phyloP scores from a whole-genome alignment of 2,888 invertebrate genomes.

The Pristionchus exspectatus region DNA sequence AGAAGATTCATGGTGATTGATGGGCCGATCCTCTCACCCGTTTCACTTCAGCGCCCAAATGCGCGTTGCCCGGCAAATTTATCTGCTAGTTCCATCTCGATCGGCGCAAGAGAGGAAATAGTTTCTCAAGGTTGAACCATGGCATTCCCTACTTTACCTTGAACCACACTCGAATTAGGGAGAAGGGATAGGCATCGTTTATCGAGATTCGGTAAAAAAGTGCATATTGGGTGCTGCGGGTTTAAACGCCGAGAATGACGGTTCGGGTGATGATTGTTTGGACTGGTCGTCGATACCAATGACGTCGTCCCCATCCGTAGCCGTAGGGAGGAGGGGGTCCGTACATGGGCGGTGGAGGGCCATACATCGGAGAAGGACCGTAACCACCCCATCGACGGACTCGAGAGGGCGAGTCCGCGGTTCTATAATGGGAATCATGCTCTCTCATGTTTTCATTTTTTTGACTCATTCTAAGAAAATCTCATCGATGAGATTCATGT shows the following conservation, averaged over 20 bases:
- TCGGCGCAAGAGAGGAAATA: neutral
- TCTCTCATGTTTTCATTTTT: no score
- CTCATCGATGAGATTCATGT: no score
- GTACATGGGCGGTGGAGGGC: conserved; percentile 1
- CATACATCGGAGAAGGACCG: neutral
- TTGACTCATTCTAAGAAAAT: no score
- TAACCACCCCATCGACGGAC: conserved; percentile 45
- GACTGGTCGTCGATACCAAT: neutral
- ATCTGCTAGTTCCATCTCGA: neutral
- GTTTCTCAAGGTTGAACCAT: conserved; percentile 29
- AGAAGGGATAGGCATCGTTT: neutral
- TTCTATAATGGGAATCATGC: neutral
- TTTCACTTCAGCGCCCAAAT: neutral
- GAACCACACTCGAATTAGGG: conserved; percentile 5
- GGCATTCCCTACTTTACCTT: neutral
- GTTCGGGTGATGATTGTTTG: conserved; percentile 30
- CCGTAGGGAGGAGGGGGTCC: neutral
- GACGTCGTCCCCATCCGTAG: conserved; percentile 15
- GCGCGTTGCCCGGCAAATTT: neutral
- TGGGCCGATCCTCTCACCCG: neutral
- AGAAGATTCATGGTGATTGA: neutral
- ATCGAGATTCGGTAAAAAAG: neutral
- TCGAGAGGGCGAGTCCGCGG: neutral
- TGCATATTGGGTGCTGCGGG: neutral
- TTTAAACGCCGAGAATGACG: conserved; percentile 12